Percentiles rank a stretch among this genome's conserved stretches.
These are phyloP conservation scores for Vespertilio murinus DNA, from an alignment of 2,797 vertebrate species.

Conservation along the genomic window DNA sequence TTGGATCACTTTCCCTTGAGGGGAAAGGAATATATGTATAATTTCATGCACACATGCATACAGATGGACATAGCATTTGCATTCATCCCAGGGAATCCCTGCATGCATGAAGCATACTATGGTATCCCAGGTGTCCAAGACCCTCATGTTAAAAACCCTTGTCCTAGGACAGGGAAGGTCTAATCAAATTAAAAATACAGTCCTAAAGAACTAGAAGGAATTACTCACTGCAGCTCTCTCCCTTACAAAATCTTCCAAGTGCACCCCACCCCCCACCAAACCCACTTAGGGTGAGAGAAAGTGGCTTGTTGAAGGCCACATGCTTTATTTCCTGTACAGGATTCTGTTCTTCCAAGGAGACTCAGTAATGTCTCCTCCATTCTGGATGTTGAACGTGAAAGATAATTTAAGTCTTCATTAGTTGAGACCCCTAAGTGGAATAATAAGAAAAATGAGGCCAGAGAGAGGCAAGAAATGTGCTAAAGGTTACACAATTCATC, in stretches of 20 bases:
- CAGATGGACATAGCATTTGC: not conserved
- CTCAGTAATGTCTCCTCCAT: not conserved
- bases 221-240: not conserved
- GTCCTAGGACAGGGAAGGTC: not conserved
- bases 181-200: not conserved
- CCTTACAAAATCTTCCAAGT: not conserved
- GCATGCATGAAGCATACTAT: not conserved
- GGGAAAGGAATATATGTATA: not conserved
- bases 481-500: not conserved
- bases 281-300: not conserved
- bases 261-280: fast-evolving
- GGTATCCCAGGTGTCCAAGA: not conserved
- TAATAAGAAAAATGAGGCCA: not conserved
- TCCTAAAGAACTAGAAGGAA: not conserved
- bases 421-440: not conserved
- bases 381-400: not conserved
- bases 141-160: not conserved
- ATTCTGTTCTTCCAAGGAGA: not conserved
- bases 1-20: not conserved
- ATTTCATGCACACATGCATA: not conserved
- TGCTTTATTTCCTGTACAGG: not conserved
- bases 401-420: not conserved
- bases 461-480: not conserved
- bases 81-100: not conserved
- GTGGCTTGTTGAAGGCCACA: not conserved